A percentile compares a stretch with the other conserved stretches of the same genome.
Evolutionary conservation across 2,113 vertebrate genomes (phyloP).

Genomic region (Oxyruncus cristatus): DNA sequence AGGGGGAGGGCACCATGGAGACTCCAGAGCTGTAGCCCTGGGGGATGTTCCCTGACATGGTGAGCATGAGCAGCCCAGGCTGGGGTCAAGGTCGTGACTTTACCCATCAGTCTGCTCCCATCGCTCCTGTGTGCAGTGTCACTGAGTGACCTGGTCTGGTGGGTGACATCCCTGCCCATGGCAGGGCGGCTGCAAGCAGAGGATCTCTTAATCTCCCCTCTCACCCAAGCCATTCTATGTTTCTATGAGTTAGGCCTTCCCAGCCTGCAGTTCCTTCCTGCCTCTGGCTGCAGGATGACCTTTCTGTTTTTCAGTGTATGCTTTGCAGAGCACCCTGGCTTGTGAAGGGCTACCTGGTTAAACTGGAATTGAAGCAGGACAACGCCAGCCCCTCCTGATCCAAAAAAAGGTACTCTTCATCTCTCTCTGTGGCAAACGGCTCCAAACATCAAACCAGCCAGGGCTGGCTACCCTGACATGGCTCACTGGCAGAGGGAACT

Average conservation of each 20-base stretch:
- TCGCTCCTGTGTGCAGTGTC: not conserved
- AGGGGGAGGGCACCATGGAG: not conserved
- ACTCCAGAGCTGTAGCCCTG: not conserved
- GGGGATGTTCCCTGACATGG: too few species aligned
- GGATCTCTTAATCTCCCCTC: not conserved
- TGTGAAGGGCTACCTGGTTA: not conserved
- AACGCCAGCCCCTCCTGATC: not conserved
- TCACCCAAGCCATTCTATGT: not conserved
- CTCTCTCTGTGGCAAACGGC: not conserved
- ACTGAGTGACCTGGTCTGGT: rapidly evolving
- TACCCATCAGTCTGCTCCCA: not conserved
- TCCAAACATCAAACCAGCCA: too few species aligned
- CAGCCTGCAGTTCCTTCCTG: not conserved
- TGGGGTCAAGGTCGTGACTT: not conserved
- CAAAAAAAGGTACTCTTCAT: not conserved
- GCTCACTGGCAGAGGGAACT: not conserved
- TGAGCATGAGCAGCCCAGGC: too few species aligned
- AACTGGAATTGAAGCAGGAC: not conserved
- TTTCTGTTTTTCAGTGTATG: not conserved
- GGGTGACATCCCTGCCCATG: not conserved
- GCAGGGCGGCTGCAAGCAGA: not conserved
- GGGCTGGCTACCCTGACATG: not conserved
- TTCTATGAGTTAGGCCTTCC: not conserved
- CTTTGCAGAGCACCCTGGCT: not conserved
- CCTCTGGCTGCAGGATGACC: not conserved